These are phyloP conservation scores for Ciconia stormi DNA, from an alignment of 2,113 vertebrate species.

Conservation along the genomic window DNA sequence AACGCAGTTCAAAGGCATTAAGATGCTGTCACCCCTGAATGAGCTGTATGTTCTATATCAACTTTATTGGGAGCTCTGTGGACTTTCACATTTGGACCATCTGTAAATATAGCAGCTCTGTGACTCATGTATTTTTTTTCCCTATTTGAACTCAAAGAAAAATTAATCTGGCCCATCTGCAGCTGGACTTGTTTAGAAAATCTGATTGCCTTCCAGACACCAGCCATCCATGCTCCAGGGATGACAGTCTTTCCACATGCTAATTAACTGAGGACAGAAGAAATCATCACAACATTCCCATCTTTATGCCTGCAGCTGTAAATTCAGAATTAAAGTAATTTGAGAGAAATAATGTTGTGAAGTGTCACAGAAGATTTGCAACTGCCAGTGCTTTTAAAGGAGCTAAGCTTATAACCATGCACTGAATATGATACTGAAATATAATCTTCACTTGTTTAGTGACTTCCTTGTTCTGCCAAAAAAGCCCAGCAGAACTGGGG, in stretches of 20 bases:
- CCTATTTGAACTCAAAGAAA: constrained; percentile 19
- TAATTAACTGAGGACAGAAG: constrained; percentile 58
- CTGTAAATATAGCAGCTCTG: constrained; percentile 38
- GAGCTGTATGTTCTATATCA: neutral
- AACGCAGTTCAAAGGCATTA: neutral
- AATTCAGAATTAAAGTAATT: constrained; percentile 51
- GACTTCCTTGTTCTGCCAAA: neutral
- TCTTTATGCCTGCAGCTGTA: constrained; percentile 58
- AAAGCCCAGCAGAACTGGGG: neutral
- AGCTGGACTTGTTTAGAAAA: constrained; percentile 49
- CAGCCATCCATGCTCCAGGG: constrained; percentile 11
- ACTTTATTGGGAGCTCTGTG: neutral
- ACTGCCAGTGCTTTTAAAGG: neutral
- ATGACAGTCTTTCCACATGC: constrained; percentile 30
- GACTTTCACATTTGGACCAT: constrained; percentile 18
- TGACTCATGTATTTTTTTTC: neutral
- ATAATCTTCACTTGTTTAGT: neutral
- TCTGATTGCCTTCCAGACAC: constrained; percentile 49
- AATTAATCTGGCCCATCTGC: constrained; percentile 55
- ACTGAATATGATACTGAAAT: neutral
- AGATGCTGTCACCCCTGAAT: neutral
- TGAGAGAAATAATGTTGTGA: constrained; percentile 42
- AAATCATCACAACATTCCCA: constrained; percentile 27
- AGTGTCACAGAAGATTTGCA: constrained; percentile 48
- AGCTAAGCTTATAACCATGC: neutral